Conservation (phyloP, 23 tunicate genomes). For the Trididemnum clinides region DNA sequence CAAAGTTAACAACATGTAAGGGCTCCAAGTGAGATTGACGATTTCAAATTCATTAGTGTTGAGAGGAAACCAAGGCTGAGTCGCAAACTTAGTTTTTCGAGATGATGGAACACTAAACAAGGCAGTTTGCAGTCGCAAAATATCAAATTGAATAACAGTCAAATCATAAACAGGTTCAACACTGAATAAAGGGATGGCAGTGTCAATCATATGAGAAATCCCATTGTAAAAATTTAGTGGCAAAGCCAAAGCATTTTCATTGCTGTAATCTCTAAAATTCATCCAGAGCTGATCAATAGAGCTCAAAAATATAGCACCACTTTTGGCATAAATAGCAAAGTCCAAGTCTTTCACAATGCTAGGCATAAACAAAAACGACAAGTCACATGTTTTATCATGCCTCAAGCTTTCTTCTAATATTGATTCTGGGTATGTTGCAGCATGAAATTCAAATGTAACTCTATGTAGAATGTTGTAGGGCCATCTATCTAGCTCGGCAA, state of each 20-base stretch:
- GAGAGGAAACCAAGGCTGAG: not conserved
- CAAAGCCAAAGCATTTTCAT: slow-evolving; percentile 30
- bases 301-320: slow-evolving; percentile 48
- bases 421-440: slow-evolving; percentile 64
- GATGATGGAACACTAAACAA: slow-evolving; percentile 50
- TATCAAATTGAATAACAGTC: slow-evolving; percentile 39
- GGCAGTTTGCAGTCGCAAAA: slow-evolving; percentile 25
- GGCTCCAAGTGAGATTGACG: slow-evolving; percentile 50
- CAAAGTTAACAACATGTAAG: slow-evolving; percentile 38
- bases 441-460: slow-evolving; percentile 64
- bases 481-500: slow-evolving; percentile 57
- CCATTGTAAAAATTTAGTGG: not conserved
- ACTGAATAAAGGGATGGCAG: not conserved
- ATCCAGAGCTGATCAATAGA: slow-evolving; percentile 52
- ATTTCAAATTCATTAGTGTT: not conserved
- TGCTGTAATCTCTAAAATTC: slow-evolving; percentile 30
- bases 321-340: slow-evolving; percentile 35
- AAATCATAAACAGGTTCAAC: slow-evolving; percentile 23
- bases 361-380: slow-evolving; percentile 58
- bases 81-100: not conserved
- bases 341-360: slow-evolving; percentile 51
- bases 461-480: slow-evolving; percentile 56
- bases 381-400: slow-evolving; percentile 27
- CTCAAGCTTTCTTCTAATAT: not conserved
- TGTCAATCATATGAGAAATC: not conserved